Percentiles rank a stretch among this genome's conserved stretches.
phyloP scores from a whole-genome alignment of 2,113 vertebrate genomes.

The Mus musculus region GRCm39 chr13:47880001-47880500 shows the following conservation, averaged over 20 bases:
- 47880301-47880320: neutral
- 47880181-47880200: neutral
- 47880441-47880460: neutral
- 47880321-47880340: neutral
- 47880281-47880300: neutral
- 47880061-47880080: neutral
- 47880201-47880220: neutral
- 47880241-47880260: neutral
- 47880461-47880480: slow-evolving; percentile 28
- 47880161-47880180: slow-evolving; percentile 13
- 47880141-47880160: neutral
- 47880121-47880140: neutral
- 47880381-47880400: neutral
- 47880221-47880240: slow-evolving; percentile 1
- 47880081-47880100: too few relatives aligned
- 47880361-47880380: neutral
- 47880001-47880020: neutral
- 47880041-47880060: neutral
- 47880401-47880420: neutral
- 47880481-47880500: neutral
- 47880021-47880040: neutral
- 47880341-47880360: neutral
- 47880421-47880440: neutral
- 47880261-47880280: neutral
- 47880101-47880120: neutral